These are phyloP conservation scores for Monochamus saltuarius DNA, from an alignment of 1,140 invertebrate genomes.

Conservation along the genomic window DNA sequence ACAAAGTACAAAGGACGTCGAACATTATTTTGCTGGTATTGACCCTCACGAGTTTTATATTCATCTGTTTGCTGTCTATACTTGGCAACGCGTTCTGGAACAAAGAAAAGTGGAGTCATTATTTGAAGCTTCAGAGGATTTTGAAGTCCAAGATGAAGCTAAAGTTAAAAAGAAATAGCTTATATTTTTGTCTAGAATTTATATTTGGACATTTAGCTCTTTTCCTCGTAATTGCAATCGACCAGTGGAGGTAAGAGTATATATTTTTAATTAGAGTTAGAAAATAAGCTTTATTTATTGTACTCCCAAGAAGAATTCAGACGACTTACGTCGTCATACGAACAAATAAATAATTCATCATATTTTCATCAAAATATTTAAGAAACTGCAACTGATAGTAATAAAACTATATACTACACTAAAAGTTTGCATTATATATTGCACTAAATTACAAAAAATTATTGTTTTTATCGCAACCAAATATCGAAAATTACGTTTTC, in stretches of 20 bases:
- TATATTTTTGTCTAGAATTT: constrained; percentile 10
- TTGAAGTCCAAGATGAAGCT: constrained; percentile 4
- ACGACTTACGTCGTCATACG: too few relatives aligned
- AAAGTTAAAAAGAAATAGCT: neutral
- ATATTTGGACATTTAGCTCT: constrained; percentile 8
- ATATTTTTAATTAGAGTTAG: neutral
- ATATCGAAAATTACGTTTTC: too few relatives aligned
- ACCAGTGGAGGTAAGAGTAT: constrained; percentile 1
- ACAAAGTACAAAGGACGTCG: constrained; percentile 8
- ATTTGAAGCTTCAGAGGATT: constrained; percentile 11
- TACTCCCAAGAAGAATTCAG: too few relatives aligned
- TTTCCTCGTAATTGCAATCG: neutral
- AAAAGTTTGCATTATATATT: too few relatives aligned
- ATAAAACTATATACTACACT: too few relatives aligned
- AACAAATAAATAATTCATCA: too few relatives aligned
- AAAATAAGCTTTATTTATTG: too few relatives aligned
- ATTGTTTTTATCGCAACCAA: too few relatives aligned
- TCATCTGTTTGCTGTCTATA: constrained; percentile 10
- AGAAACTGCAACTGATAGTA: too few relatives aligned
- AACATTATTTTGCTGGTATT: constrained; percentile 5
- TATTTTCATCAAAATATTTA: too few relatives aligned
- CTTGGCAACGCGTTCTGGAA: constrained; percentile 17
- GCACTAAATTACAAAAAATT: too few relatives aligned
- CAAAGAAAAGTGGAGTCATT: constrained; percentile 5
- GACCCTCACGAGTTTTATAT: neutral